Conservation (phyloP, 2,888 invertebrate genomes). For the Notodonta ziczac region DNA sequence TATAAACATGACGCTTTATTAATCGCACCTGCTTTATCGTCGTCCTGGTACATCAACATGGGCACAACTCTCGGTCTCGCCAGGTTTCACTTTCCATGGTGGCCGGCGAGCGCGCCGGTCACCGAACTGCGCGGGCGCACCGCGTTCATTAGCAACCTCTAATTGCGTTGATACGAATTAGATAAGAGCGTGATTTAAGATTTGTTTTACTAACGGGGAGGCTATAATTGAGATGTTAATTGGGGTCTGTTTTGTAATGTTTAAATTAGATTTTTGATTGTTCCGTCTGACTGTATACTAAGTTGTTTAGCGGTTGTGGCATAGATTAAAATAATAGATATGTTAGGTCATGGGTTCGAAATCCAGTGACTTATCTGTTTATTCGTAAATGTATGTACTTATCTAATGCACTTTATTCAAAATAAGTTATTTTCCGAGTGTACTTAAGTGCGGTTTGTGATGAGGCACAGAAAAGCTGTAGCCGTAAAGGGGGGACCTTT, state of each 20-base stretch:
- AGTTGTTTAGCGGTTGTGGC: neutral
- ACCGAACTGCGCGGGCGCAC: slow-evolving; percentile 19
- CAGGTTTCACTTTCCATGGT: slow-evolving; percentile 40
- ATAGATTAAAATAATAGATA: no score
- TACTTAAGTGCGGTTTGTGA: neutral
- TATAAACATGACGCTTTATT: neutral
- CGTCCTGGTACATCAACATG: neutral
- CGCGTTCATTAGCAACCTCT: slow-evolving; percentile 30
- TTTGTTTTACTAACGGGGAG: slow-evolving; percentile 25
- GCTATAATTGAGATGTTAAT: slow-evolving; percentile 8
- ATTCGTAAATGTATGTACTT: no score
- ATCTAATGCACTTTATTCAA: no score
- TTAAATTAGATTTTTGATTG: neutral
- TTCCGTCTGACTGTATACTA: neutral
- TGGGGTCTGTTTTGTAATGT: neutral
- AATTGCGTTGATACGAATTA: slow-evolving; percentile 30
- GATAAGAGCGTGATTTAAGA: slow-evolving; percentile 21
- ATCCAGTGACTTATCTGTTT: no score
- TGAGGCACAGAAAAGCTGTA: no score
- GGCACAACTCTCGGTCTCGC: slow-evolving; percentile 14
- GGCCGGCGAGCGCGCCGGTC: slow-evolving; percentile 10
- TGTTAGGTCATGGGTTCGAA: no score
- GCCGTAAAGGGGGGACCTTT: no score
- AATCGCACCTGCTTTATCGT: neutral
- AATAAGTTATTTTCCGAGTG: no score